Conservation (phyloP, 1,140 invertebrate species). For the Nixonia krombeini region DNA sequence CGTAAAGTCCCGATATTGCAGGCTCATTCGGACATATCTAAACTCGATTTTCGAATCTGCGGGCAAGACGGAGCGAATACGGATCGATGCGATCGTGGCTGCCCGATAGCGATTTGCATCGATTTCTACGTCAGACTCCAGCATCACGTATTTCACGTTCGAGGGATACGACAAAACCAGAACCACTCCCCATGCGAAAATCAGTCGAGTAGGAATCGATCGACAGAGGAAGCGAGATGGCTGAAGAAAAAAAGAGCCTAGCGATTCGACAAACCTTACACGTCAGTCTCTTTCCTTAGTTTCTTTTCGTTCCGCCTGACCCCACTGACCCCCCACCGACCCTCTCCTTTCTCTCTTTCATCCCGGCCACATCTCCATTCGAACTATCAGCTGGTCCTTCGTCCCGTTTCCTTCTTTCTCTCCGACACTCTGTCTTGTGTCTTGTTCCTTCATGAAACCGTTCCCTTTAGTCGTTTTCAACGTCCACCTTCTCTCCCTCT, state of each 20-base stretch:
- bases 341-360: constrained; percentile 3
- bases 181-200: constrained; percentile 26
- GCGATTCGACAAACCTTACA: constrained; percentile 39
- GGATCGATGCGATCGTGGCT: constrained; percentile 16
- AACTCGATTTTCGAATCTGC: constrained; percentile 8
- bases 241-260: constrained; percentile 22
- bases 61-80: constrained; percentile 8
- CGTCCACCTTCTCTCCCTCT: neutral
- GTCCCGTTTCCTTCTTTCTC: neutral
- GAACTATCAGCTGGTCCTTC: too few relatives aligned
- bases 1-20: constrained; percentile 2
- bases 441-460: too few relatives aligned
- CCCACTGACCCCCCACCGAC: constrained; percentile 13
- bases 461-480: too few relatives aligned
- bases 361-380: neutral
- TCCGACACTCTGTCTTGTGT: neutral
- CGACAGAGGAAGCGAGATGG: constrained; percentile 12
- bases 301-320: constrained; percentile 21
- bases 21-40: constrained; percentile 5
- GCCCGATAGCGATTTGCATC: constrained; percentile 18
- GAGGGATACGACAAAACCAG: constrained; percentile 29
- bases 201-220: constrained; percentile 37
- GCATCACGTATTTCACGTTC: constrained; percentile 25
- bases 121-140: neutral
- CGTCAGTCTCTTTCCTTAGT: constrained; percentile 12